Evolutionary conservation across 2,888 invertebrate species (phyloP), one percentile per base, ranked within the genome.

Genomic region (Bibio marci): DNA sequence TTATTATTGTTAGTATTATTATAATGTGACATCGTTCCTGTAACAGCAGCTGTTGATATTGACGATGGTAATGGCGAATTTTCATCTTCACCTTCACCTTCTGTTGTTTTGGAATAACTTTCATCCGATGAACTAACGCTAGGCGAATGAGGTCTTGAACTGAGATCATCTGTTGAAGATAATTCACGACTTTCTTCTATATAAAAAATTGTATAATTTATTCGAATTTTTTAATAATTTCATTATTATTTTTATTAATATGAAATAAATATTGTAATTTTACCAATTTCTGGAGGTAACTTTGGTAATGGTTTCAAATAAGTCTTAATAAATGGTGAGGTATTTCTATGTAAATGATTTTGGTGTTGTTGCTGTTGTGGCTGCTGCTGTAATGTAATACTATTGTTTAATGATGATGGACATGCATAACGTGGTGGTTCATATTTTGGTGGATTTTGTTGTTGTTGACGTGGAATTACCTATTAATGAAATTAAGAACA

Each of bases 121-220:
- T 85, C 85, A 53, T 85, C 83, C 0, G 83, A 85, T 39, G 83
- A 83, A 56, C 80, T 81, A 45, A 83, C 75, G 53, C 80, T 81
- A 1, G 83, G 81, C 7, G 82, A 82, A 49, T 81, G 76, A 38
- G 82, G 82, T 10, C 82, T 64, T 0, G 82, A 82, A 51, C 81
- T 82, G 19, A 83, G 71, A 57, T 85, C 85, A 54, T 85, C 82
- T 2, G 82, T 83, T 3, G 82, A 85, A 6, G 83, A 82, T 56
- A 62, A 57, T 46, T 62, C 62, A 7, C 59, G 57, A 37, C 52
- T 57, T 41, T 62, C 62, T 44, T 62, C 60, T 35, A 59, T 30
- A n/a, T 4, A 18, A 28, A 17, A 7, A 14, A 32, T n/a, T n/a
- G n/a, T n/a, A n/a, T n/a, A n/a, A n/a, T n/a, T n/a, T n/a, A n/a